These are phyloP conservation scores for Mongoloraphidia duomilia DNA, from an alignment of 2,888 invertebrate genomes.

Conservation along the genomic window DNA sequence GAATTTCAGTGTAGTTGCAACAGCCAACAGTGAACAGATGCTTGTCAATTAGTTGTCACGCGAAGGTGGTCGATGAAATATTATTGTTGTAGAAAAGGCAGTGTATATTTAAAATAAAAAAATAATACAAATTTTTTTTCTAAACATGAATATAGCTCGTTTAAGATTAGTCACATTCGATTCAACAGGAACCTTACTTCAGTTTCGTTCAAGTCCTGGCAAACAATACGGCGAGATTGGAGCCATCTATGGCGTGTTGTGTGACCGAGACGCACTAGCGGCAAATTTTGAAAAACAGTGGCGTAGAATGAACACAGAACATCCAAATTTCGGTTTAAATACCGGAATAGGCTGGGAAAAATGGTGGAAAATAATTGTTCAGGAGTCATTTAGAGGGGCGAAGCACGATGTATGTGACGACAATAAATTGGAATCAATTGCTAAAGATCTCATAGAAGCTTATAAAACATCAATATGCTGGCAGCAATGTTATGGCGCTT, in stretches of 20 bases:
- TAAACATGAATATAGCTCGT: conserved; percentile 31
- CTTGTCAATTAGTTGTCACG: background rate
- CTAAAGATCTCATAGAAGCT: conserved; percentile 46
- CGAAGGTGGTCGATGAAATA: too few species aligned
- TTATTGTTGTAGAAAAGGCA: too few species aligned
- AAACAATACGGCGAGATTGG: conserved; percentile 61
- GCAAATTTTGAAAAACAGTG: conserved; percentile 50
- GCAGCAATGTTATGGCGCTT: conserved; percentile 50
- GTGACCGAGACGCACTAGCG: conserved; percentile 41
- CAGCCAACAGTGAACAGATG: background rate
- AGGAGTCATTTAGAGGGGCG: conserved; percentile 44
- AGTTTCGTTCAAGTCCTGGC: conserved; percentile 54
- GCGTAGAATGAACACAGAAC: conserved; percentile 43
- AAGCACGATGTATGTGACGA: conserved; percentile 25
- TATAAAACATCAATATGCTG: conserved; percentile 62
- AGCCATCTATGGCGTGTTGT: conserved; percentile 48
- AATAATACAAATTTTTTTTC: background rate
- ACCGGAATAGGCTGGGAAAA: conserved; percentile 55
- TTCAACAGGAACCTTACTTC: conserved; percentile 70
- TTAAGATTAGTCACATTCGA: conserved; percentile 70
- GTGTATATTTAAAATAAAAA: background rate
- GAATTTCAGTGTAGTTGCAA: background rate
- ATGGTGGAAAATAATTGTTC: conserved; percentile 70
- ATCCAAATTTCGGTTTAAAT: conserved; percentile 69
- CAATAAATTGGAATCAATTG: conserved; percentile 34